Base-by-base conservation (phyloP, 2,888 invertebrate species). In the Acrocyrtus sp. region DNA sequence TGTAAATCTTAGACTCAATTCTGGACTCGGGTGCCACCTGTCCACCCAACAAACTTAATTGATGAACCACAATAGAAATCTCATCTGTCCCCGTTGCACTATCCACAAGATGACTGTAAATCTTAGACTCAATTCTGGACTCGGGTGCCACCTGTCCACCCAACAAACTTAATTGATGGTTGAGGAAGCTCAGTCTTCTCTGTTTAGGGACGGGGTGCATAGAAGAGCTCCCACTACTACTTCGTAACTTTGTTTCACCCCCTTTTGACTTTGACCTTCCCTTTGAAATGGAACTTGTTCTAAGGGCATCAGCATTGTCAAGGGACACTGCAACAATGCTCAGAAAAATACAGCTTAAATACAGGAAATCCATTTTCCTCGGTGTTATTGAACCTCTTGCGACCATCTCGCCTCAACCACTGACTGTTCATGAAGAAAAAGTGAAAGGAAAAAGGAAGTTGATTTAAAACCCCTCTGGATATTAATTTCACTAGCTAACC, bases 311-410 rank as follows among this genome's bases (percentile, higher is more conserved):
- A 29, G 24, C 34, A 15, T 47, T 45, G 17, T 27, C 22, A 24
- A 56, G 24, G 19, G 24, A 47, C 26, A 65, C 45, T 56, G 56
- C 24, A 4, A 63, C 43, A 41, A 57, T 57, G n/a, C n/a, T n/a
- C n/a, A n/a, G n/a, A n/a, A n/a, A n/a, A n/a, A n/a, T n/a, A n/a
- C n/a, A n/a, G n/a, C n/a, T n/a, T n/a, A n/a, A n/a, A n/a, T n/a
- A n/a, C n/a, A 65, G 56, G 65, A 48, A 65, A 65, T 47, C 54
- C 12, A 22, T 8, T 47, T 56, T 56, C 56, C 48, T 50, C 21
- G 43, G 48, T 65, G 65, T 65, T 65, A 56, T 65, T 65, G 65
- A 65, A 65, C 65, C 39, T 56, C 43, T 27, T 56, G 56, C 47
- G 5, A 22, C 56, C 65, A 65, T 65, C 65, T 34, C 56, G 56